Conservation (phyloP, 2,888 invertebrate species). For the Eueremaeus valkanovi region DNA sequence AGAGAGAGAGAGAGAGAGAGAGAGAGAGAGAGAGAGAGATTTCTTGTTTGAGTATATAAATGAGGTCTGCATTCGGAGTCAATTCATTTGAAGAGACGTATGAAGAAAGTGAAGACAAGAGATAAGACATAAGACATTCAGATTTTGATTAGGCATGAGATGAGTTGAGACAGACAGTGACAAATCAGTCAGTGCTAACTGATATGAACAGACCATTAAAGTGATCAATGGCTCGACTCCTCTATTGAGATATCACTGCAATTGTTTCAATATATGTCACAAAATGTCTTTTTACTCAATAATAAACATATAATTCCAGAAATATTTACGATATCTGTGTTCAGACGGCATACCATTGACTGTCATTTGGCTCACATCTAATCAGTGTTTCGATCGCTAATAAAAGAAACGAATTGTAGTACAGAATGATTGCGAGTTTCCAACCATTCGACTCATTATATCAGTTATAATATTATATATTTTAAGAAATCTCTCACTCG, state of each 20-base stretch:
- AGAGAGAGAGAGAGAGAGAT: too few relatives aligned
- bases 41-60: not conserved
- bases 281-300: not conserved
- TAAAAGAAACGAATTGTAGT: not conserved
- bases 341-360: not conserved
- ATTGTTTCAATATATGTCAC: constrained; percentile 9
- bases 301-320: not conserved
- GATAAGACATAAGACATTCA: not conserved
- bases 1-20: too few relatives aligned
- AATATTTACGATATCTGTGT: not conserved
- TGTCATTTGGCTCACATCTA: not conserved
- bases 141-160: not conserved
- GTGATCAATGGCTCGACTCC: not conserved
- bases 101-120: constrained; percentile 3
- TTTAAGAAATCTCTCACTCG: too few relatives aligned
- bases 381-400: constrained; percentile 3
- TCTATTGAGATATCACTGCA: constrained; percentile 6
- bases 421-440: not conserved
- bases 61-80: not conserved
- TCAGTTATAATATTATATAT: not conserved
- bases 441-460: not conserved
- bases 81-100: not conserved
- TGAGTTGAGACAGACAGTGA: not conserved
- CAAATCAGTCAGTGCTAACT: constrained; percentile 8
- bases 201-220: not conserved